Conservation (phyloP, 2,797 vertebrate species). For the Sebastes trivittatus region DNA sequence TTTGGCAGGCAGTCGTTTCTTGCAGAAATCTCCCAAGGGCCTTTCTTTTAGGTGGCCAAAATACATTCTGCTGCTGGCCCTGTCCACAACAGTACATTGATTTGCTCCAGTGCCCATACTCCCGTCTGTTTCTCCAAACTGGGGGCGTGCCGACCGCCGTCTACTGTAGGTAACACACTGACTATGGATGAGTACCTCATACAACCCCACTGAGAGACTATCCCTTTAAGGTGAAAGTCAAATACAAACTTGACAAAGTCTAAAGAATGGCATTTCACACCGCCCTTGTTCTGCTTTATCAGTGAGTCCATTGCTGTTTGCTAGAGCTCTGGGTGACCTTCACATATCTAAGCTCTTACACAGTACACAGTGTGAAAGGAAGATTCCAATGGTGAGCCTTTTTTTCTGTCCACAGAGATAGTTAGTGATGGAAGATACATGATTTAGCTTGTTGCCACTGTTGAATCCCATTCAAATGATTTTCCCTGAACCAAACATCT, state of each 20-base stretch:
- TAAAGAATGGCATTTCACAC: conserved; percentile 29
- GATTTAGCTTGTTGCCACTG: too few species aligned
- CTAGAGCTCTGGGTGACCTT: conserved; percentile 28
- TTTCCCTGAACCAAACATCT: neutral
- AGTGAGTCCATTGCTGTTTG: conserved; percentile 29
- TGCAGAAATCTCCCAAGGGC: too few species aligned
- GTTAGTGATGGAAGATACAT: neutral
- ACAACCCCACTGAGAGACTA: neutral
- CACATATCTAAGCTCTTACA: conserved; percentile 4
- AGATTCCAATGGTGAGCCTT: neutral
- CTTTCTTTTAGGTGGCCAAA: too few species aligned
- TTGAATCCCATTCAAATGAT: neutral
- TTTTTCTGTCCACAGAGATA: neutral
- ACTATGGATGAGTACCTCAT: neutral
- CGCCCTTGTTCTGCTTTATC: conserved; percentile 40
- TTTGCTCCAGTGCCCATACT: neutral
- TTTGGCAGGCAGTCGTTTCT: too few species aligned
- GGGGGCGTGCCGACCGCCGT: neutral
- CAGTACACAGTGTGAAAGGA: neutral
- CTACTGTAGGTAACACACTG: neutral
- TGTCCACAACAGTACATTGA: neutral
- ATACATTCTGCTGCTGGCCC: neutral
- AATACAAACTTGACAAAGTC: conserved; percentile 7
- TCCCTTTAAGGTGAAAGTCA: conserved; percentile 39
- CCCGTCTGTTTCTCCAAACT: too few species aligned